These are phyloP conservation scores for Tetranychus truncatus DNA, from an alignment of 2,888 invertebrate species.

Conservation along the genomic window DNA sequence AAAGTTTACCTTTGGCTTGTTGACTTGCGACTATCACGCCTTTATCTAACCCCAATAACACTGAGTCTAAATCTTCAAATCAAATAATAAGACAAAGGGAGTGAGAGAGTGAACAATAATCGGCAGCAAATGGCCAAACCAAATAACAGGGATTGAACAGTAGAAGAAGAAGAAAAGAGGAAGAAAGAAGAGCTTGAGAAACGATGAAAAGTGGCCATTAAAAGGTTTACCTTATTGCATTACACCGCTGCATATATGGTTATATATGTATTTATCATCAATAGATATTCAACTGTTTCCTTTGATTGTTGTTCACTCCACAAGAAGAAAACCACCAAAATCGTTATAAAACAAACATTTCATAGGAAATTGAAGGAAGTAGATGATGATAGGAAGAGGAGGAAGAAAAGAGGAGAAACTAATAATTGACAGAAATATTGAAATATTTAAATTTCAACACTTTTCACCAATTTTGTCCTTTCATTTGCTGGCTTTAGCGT, in stretches of 20 bases:
- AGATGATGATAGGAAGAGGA: neutral
- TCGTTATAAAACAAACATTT: neutral
- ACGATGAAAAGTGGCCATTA: neutral
- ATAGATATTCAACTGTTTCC: neutral
- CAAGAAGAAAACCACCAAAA: neutral
- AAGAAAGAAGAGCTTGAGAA: neutral
- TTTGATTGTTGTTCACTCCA: neutral
- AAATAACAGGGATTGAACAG: neutral
- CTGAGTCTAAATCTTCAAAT: neutral
- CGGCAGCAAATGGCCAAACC: neutral
- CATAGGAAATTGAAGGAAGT: neutral
- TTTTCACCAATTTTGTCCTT: too few species aligned
- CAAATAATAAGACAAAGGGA: neutral
- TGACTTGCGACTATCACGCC: neutral
- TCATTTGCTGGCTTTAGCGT: too few species aligned
- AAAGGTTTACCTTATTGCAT: neutral
- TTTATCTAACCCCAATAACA: neutral
- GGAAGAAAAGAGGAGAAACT: neutral
- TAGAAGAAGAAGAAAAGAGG: neutral
- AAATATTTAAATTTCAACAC: too few species aligned
- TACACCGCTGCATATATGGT: too few species aligned
- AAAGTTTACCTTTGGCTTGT: neutral
- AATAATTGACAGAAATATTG: too few species aligned
- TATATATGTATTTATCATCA: too few species aligned
- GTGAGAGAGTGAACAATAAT: neutral